Base-by-base conservation (phyloP, 2,797 vertebrate species). In the Mallotus villosus region DNA sequence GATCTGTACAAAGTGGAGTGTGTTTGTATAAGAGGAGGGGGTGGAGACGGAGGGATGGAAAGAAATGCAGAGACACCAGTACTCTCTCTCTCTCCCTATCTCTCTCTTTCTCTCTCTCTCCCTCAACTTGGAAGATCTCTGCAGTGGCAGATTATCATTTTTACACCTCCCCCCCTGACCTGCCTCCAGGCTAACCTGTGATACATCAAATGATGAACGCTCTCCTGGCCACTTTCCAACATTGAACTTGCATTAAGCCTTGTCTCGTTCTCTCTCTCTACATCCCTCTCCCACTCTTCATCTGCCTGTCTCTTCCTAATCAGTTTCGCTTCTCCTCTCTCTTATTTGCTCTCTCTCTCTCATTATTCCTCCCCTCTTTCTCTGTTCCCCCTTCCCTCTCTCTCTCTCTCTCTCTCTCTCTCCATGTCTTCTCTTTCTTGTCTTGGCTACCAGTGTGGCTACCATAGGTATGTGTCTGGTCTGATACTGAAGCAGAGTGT, bases 21-120 rank as follows among this genome's bases (percentile, higher is more conserved):
- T n/a, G 24, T 53, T 14, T 7, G 49, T 14, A 3, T 69, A 41
- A 75, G 24, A 78, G 34, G 51, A 25, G n/a, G 73, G 67, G 58
- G 41, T 24, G n/a, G 9, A 19, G 17, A 17, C 19, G 34, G 57
- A 70, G 37, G 77, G 57, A 71, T 75, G 64, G 59, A 71, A 57
- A 55, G 76, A 73, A 57, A 32, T 19, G 19, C 46, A n/a, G 17
- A 68, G 5, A 57, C n/a, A 16, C 16, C 27, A 7, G 4, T 55
- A 21, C 12, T 53, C 21, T 19, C 4, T 27, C 16, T 58, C 37
- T 14, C 37, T 32, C 66, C 57, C 1, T 21, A 22, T 29, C 66
- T 57, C 49, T 32, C 66, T 67, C 64, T 67, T 5, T 53, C 64
- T 67, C 46, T 67, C 22, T 19, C 64, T 27, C 65, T 67, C 65